These are phyloP conservation scores for Drosophila flavopinicola DNA, from an alignment of 2,888 invertebrate genomes.

Conservation along the genomic window DNA sequence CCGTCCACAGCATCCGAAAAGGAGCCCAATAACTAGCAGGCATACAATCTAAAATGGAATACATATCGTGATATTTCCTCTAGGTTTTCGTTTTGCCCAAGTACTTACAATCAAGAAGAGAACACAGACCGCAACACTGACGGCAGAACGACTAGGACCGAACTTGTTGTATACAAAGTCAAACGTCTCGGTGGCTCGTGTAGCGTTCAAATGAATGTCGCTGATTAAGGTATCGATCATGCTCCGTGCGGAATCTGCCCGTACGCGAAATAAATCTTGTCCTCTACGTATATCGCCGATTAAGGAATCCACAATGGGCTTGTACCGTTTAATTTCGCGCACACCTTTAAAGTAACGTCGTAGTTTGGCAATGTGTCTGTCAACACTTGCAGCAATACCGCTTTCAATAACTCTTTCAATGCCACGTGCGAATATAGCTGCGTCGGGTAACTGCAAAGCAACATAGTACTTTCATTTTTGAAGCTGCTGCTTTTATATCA, in stretches of 20 bases:
- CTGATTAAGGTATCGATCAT: background rate
- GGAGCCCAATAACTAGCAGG: slow-evolving; percentile 33
- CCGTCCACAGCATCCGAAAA: slow-evolving; percentile 55
- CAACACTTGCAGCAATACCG: background rate
- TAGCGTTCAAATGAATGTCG: background rate
- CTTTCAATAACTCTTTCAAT: background rate
- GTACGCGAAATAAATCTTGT: background rate
- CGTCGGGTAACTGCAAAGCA: background rate
- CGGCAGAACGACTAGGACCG: background rate
- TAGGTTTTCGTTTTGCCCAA: too few species aligned
- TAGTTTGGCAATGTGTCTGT: background rate
- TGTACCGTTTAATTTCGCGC: too few species aligned
- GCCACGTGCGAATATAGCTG: background rate
- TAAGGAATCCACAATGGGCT: too few species aligned
- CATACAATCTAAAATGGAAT: slow-evolving; percentile 36
- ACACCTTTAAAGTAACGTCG: background rate
- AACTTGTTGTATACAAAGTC: background rate
- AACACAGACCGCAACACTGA: background rate
- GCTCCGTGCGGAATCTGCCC: background rate
- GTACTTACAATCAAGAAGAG: background rate
- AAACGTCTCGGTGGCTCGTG: background rate
- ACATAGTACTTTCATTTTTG: too few species aligned
- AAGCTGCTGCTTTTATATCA: rapidly evolving
- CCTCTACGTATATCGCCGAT: background rate
- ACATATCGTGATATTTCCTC: background rate